Conservation (phyloP, 2,888 invertebrate species). For the Ferrisia virgata region DNA sequence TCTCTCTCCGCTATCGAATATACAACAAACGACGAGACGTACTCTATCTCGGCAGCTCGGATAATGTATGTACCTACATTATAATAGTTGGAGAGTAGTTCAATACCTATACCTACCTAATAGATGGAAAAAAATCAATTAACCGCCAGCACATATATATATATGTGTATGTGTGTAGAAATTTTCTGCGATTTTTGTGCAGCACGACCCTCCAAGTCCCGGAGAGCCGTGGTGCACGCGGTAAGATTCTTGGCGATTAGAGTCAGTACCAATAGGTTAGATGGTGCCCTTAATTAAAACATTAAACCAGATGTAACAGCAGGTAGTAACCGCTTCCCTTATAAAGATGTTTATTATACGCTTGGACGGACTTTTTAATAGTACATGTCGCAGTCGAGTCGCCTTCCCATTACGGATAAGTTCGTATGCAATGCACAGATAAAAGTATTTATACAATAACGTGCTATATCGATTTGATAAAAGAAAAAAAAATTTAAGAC, state of each 20-base stretch:
- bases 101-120: no score
- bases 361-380: neutral
- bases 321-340: neutral
- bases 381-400: neutral
- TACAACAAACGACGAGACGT: no score
- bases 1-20: no score
- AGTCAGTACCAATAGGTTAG: neutral
- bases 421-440: no score
- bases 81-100: neutral
- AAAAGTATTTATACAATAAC: no score
- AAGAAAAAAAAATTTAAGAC: no score
- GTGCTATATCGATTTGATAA: no score
- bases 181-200: neutral
- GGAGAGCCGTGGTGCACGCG: neutral
- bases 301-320: conserved; percentile 1
- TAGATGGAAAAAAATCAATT: neutral
- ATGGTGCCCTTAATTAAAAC: conserved; percentile 14
- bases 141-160: neutral
- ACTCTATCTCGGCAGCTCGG: no score
- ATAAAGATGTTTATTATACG: conserved; percentile 1
- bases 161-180: no score
- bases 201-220: neutral
- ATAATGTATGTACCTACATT: neutral
- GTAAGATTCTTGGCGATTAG: neutral
- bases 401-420: neutral